Evolutionary conservation across 2,113 vertebrate genomes (phyloP), one percentile per base, ranked within the genome.

Genomic region (Anoura caudifer): DNA sequence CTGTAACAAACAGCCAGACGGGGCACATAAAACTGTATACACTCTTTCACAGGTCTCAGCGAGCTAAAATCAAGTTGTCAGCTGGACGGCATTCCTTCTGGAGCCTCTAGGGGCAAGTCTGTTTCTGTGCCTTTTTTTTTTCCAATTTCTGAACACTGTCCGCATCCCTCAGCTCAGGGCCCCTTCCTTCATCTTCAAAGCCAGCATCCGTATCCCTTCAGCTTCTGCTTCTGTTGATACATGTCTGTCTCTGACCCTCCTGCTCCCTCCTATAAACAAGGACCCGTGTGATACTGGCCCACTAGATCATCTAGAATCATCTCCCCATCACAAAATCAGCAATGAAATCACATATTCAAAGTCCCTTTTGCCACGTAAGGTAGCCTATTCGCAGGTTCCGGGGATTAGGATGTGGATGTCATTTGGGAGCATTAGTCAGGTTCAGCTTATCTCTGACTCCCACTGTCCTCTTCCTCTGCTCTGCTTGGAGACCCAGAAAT

Each of bases 241-340:
- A 7, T 17, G 54, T 15, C 52, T 33, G 15, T 10, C 59, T 33
- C 61, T 33, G 31, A 31, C 56, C 10, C 31, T 15, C 16, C 11
- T 1, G 33, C n/a, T n/a, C 33, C 72, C 15, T 61, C n/a, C 43
- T 7, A 19, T 1, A 8, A 43, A 26, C 0, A 8, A 43, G 36
- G 43, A 63, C 24, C 4, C 50, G 26, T 22, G 28, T 31, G 20
- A 28, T 31, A 5, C 12, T 6, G 43, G 61, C n/a, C 59, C 41
- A 26, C 20, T 1, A 0, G 47, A 33, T 31, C 16, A 8, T 7
- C 24, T 38, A 24, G 59, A 20, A 15, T 45, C 47, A 2, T 45
- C 61, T 77, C 50, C 79, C 87, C 50, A 38, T 16, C 79, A 38
- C 24, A 36, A 17, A 26, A 16, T 12, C 63, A 28, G 52, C 20